Evolutionary conservation across 1,140 invertebrate genomes (phyloP), one percentile per base, ranked within the genome.

Genomic region (Belonocnema kinseyi): DNA sequence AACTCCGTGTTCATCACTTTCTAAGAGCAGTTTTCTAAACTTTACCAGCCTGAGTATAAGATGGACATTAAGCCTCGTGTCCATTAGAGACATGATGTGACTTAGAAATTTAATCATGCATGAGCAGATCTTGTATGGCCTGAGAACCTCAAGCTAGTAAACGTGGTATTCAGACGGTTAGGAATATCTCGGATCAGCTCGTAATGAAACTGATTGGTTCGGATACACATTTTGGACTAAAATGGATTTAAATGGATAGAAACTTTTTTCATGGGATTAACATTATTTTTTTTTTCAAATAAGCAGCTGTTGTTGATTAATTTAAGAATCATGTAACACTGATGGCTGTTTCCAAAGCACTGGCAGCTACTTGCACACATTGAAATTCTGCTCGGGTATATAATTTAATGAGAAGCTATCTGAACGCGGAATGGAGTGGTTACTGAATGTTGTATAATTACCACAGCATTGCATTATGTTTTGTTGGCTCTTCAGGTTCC

Each of bases 331-430:
- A 46, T 46, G 7, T 10, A 11, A 11, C 7, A 46, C 8, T 12
- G 26, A 26, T 66, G 14, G 26, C 3, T n/a, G 14, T 33, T 66
- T 66, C n/a, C 40, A 66, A 40, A 40, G 12, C 26, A 40, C 33
- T 66, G 26, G 13, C n/a, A 54, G 17, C 53, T 54, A 14, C 14
- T 61, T 33, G 21, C 21, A 13, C 40, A 26, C 21, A 66, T 40
- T 66, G 21, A 33, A 40, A 66, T 66, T 10, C 10, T 2, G 16
- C 21, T 66, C 26, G 33, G 33, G 21, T 40, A 66, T 16, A 66
- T 66, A 66, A 66, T 66, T 66, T n/a, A 40, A 66, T 66, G 61
- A 66, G 61, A 33, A 66, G 61, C 61, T n/a, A 13, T 33, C 1
- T 33, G 40, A 40, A 66, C 26, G 7, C 26, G 1, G 33, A 40